Conservation (phyloP, 2,797 vertebrate genomes). For the Dipus sagitta region DNA sequence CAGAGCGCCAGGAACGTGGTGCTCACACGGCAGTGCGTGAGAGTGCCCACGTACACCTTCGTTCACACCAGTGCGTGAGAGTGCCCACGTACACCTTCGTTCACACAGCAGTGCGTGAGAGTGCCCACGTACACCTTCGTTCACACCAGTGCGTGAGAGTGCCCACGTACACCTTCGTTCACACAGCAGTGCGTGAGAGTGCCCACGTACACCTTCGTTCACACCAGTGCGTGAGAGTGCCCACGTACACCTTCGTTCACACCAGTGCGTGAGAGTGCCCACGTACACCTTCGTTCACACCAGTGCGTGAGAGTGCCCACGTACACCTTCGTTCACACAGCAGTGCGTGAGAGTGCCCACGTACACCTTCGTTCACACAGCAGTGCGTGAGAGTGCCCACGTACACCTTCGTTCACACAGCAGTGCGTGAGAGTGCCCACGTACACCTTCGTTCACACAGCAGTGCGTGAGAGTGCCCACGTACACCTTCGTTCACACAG, state of each 20-base stretch:
- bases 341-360: neutral
- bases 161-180: neutral
- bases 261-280: neutral
- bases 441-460: fast-evolving
- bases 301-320: neutral
- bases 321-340: fast-evolving
- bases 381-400: neutral
- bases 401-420: fast-evolving
- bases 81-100: neutral
- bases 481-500: fast-evolving
- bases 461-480: neutral
- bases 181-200: neutral
- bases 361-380: fast-evolving
- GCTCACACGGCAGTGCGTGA: neutral
- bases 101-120: neutral
- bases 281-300: fast-evolving
- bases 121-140: neutral
- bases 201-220: neutral
- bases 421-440: neutral
- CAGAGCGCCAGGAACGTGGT: neutral
- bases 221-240: neutral
- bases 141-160: neutral
- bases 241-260: neutral
- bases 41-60: neutral
- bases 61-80: neutral